Evolutionary conservation across 2,797 vertebrate species (phyloP), one percentile per base, ranked within the genome.

Genomic region (Luscinia luscinia): DNA sequence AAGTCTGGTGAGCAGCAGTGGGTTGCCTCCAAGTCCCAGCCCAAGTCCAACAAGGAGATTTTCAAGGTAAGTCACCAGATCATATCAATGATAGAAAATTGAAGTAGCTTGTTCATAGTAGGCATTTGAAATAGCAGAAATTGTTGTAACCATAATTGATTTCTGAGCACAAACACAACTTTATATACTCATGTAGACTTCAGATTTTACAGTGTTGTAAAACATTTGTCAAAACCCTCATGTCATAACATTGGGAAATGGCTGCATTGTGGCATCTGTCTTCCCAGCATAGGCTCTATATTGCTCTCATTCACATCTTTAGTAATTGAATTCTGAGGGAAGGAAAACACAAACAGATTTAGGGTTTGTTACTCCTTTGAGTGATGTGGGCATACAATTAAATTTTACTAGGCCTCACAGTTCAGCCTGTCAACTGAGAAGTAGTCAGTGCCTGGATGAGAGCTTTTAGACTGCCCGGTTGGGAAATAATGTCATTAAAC

Each of bases 1-100:
- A 98, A 99, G 98, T 82, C 95, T 98, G 30, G 98, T 99, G 91
- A 99, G 98, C 93, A 99, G 98, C 96, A 99, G 98, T 28, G 98
- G 98, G 41, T 97, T 99, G 6, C 98, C 98, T 13, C 98, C 98
- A 19, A 99, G 98, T 54, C 98, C 98, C 0, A 97, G 98, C 46
- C 98, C 98, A 27, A 99, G 98, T 86, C 98, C 98, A 6, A 99
- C 98, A 1, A 97, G 98, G 5, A 97, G 98, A 51, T 99, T 99
- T 94, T 95, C 97, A 43, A 98, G 98, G 98, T 98, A 80, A 83
- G 69, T 88, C 30, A 63, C n/a, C 30, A 41, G 41, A 26, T 82
- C 20, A 2, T 12, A 10, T 15, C 41, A 52, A 0, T 36, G 49
- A 28, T 2, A n/a, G 43, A 27, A 81, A 67, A 40, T 3, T 9